Evolutionary conservation across 2,888 invertebrate genomes (phyloP).

Genomic region (Uloborus plumipes): DNA sequence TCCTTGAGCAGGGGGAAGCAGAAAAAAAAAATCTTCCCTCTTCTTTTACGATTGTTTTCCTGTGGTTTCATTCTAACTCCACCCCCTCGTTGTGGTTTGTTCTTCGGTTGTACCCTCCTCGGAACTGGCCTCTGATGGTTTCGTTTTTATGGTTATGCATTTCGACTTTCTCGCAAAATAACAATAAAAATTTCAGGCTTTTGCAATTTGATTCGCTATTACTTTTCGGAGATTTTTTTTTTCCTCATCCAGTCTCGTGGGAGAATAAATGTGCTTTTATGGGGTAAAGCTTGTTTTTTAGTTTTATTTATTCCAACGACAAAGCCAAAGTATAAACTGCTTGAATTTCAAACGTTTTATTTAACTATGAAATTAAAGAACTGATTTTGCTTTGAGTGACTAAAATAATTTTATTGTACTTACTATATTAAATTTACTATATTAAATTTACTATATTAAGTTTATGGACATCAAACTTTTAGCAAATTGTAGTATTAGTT

Average conservation of each 20-base stretch:
- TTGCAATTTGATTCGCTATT: conserved; percentile 58
- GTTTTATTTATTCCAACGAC: too few relatives aligned
- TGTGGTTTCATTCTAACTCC: conserved; percentile 51
- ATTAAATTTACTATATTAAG: too few relatives aligned
- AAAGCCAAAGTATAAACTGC: too few relatives aligned
- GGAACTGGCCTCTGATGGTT: conserved; percentile 55
- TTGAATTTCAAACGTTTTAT: too few relatives aligned
- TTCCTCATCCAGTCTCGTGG: conserved; percentile 13
- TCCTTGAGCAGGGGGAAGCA: conserved; percentile 8
- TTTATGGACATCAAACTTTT: too few relatives aligned
- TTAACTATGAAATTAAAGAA: too few relatives aligned
- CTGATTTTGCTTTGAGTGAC: too few relatives aligned
- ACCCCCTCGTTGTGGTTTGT: conserved; percentile 50
- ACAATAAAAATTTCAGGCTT: conserved; percentile 54
- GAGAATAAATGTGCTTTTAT: conserved; percentile 15
- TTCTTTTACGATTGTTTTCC: conserved; percentile 62
- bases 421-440: too few relatives aligned
- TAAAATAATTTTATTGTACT: too few relatives aligned
- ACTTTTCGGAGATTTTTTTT: conserved; percentile 22
- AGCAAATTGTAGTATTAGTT: too few relatives aligned
- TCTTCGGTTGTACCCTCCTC: conserved; percentile 29
- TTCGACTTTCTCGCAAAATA: conserved; percentile 38
- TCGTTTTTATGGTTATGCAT: conserved; percentile 63
- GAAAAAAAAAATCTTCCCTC: conserved; percentile 26
- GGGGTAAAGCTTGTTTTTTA: not conserved